Base-by-base conservation (phyloP, 2,797 vertebrate genomes). In the Lemur catta region DNA sequence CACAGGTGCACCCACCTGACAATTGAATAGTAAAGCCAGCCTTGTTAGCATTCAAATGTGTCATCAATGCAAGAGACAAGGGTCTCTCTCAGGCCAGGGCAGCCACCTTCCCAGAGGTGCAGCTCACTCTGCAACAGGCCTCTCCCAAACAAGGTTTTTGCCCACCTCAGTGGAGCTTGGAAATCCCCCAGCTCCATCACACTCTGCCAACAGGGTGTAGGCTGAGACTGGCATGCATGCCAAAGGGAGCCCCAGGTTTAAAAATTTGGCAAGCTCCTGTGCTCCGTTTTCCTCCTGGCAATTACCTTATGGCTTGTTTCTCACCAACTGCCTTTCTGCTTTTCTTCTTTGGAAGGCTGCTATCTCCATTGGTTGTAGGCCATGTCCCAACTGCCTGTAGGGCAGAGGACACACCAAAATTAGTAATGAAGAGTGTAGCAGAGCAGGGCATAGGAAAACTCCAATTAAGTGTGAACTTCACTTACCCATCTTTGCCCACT, bases 271-370 rank as follows among this genome's bases (percentile, higher is more conserved):
- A 90, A 95, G 72, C 6, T 93, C 98, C 98, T 98, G 97, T 98
- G 98, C 98, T 98, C 99, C 98, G 98, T 99, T 98, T 98, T 98
- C 96, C 97, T 93, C 98, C 98, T 98, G 98, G 98, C 98, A 98
- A 98, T 98, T 99, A 99, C 99, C 99, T 99, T 99, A 99, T 97
- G 98, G 98, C 98, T 99, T 99, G 98, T 98, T 99, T 98, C 98
- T 98, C 98, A 98, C 98, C 97, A 99, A 98, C 97, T 99, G 98
- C 93, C 98, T 98, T 98, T 99, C 98, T 63, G 98, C 98, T 99
- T 99, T 99, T 98, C 97, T 98, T 98, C 98, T 99, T 98, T 99
- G 99, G 98, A 98, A 98, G 97, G 98, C 98, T 98, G 98, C 97
- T 96, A 99, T 99, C 98, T 99, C 99, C 91, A 98, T 98, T 98